Evolutionary conservation across 2,797 vertebrate genomes (phyloP), one percentile per base, ranked within the genome.

Genomic region (Schizothorax lantsangensis): DNA sequence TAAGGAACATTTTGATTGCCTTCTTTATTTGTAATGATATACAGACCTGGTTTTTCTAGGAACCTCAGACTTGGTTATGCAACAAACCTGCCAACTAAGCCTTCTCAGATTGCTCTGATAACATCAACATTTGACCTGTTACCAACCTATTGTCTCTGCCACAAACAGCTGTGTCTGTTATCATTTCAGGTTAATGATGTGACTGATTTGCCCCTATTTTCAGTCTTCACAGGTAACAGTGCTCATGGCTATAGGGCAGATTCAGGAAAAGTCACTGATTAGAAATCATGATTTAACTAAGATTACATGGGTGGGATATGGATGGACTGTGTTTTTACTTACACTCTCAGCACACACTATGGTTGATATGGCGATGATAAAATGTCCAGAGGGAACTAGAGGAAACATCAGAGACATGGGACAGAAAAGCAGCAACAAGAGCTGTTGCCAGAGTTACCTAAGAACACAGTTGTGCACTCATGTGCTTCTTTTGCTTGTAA

Each of bases 41-140:
- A 57, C 62, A 43, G 19, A 38, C 6, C 33, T 38, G 49, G 9
- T 47, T 86, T 72, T 81, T 72, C 54, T 36, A 23, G 26, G 81
- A 83, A 86, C 40, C 7, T 74, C 36, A 78, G 52, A 19, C 68
- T n/a, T 68, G 12, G n/a, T 84, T 75, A 86, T 81, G 40, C 82
- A 81, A 84, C 81, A 47, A n/a, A 30, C 64, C 71, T 72, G 49
- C 40, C 30, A 71, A 59, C n/a, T 54, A 80, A 80, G 30, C 59
- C 40, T 52, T 52, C 57, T 84, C 49, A 43, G 36, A 73, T 83
- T 62, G 19, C 74, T 83, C 49, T 45, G 69, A 86, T 81, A 88
- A 59, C 57, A 59, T 30, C 49, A 15, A 45, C 26, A 40, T 49
- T n/a, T 49, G 30, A 57, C 73, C 64, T 64, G 66, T 79, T 43